Conservation (phyloP, 2,113 vertebrate species). For the Actenoides lindsayi region DNA sequence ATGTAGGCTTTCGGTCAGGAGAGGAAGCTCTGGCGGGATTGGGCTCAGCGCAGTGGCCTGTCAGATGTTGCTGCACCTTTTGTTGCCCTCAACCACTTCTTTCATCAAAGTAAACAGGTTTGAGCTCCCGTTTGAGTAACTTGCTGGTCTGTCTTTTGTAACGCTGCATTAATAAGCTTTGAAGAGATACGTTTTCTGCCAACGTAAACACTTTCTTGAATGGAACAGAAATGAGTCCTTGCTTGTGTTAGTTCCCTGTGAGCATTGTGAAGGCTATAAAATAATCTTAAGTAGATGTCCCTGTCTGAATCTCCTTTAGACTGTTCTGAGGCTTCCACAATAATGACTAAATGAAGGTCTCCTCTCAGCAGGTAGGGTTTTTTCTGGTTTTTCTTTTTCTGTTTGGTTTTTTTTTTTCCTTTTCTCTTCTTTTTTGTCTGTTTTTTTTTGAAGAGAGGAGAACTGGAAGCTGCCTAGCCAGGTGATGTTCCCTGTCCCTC, state of each 20-base stretch:
- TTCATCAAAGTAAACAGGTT: constrained; percentile 54
- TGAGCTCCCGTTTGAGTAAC: constrained; percentile 47
- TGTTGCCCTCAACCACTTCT: constrained; percentile 33
- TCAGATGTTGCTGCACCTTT: constrained; percentile 8
- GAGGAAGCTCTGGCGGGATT: not conserved
- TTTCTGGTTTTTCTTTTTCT: too few relatives aligned
- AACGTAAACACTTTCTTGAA: constrained; percentile 56
- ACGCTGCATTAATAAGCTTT: constrained; percentile 41
- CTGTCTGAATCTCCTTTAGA: not conserved
- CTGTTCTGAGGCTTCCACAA: not conserved
- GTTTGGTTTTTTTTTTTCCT: not conserved
- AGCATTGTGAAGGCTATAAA: constrained; percentile 11
- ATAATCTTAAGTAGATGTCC: not conserved
- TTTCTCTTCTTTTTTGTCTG: not conserved
- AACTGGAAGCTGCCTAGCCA: not conserved
- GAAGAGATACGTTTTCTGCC: constrained; percentile 54
- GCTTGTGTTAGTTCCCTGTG: constrained; percentile 38
- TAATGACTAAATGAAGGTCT: not conserved
- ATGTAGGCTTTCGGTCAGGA: not conserved
- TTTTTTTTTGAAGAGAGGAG: not conserved
- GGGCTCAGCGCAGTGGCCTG: not conserved
- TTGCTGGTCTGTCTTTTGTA: constrained; percentile 37
- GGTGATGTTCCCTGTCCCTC: not conserved
- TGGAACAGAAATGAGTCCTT: constrained; percentile 56
- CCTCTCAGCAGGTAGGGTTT: not conserved